phyloP scores from a whole-genome alignment of 53 echinoderm and acorn worm species.

The Echinometra lucunter region DNA sequence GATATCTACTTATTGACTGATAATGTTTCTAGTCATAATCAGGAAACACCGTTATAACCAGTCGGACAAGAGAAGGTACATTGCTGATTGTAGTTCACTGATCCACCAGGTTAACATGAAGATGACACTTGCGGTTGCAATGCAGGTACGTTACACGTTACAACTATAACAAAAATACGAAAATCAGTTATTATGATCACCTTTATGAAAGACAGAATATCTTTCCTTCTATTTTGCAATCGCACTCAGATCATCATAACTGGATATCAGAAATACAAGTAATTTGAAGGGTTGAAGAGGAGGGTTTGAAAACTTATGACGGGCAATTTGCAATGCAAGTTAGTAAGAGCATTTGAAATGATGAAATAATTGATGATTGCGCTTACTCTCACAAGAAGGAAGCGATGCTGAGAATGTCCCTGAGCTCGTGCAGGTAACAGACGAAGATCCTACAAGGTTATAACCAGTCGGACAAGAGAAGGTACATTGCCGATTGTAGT shows the following conservation, averaged over 20 bases:
- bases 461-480: background rate
- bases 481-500: background rate
- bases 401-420: background rate
- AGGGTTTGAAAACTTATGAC: no score
- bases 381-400: background rate
- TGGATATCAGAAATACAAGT: no score
- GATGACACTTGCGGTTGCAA: background rate
- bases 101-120: background rate
- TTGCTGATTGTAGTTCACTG: background rate
- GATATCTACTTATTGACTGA: no score
- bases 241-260: no score
- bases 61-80: background rate
- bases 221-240: no score
- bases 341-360: no score
- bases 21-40: no score
- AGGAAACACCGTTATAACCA: background rate
- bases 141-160: background rate
- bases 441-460: background rate
- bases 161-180: background rate
- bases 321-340: no score
- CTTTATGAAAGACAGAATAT: no score
- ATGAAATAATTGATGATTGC: no score
- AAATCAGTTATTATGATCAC: background rate
- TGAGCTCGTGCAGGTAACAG: no score
- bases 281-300: no score